phyloP scores from a whole-genome alignment of 2,888 invertebrate species.

The Agapostemon virescens region DNA sequence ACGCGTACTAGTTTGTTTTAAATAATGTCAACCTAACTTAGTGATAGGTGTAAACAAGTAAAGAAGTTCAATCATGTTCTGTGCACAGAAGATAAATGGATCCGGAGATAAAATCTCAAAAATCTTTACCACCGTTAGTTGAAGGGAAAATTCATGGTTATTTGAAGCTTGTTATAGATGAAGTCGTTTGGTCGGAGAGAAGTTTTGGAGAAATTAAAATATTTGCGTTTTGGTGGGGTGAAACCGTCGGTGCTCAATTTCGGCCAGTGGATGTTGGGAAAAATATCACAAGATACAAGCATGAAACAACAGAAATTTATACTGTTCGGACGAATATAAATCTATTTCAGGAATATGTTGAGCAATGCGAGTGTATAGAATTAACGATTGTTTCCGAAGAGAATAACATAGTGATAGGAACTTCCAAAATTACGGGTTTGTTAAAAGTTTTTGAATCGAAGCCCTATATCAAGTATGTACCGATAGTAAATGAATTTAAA shows the following conservation, averaged over 20 bases:
- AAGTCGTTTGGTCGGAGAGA: constrained; percentile 75
- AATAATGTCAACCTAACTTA: constrained; percentile 20
- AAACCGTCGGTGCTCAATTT: constrained; percentile 74
- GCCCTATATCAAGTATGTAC: constrained; percentile 72
- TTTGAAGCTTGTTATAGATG: constrained; percentile 75
- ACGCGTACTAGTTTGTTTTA: background rate
- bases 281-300: constrained; percentile 53
- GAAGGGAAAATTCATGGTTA: constrained; percentile 78
- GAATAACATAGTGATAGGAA: constrained; percentile 71
- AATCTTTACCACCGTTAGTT: constrained; percentile 78
- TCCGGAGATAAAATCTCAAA: constrained; percentile 64
- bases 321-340: constrained; percentile 74
- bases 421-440: constrained; percentile 71
- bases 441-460: constrained; percentile 70
- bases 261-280: constrained; percentile 73
- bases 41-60: constrained; percentile 30
- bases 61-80: constrained; percentile 49
- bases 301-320: constrained; percentile 71
- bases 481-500: constrained; percentile 72
- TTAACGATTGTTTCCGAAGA: constrained; percentile 72
- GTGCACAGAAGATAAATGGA: constrained; percentile 68
- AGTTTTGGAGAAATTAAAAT: constrained; percentile 74
- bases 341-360: constrained; percentile 77
- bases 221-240: constrained; percentile 79
- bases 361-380: constrained; percentile 75